Conservation (phyloP, 2,113 vertebrate genomes). For the Rhea americana region DNA sequence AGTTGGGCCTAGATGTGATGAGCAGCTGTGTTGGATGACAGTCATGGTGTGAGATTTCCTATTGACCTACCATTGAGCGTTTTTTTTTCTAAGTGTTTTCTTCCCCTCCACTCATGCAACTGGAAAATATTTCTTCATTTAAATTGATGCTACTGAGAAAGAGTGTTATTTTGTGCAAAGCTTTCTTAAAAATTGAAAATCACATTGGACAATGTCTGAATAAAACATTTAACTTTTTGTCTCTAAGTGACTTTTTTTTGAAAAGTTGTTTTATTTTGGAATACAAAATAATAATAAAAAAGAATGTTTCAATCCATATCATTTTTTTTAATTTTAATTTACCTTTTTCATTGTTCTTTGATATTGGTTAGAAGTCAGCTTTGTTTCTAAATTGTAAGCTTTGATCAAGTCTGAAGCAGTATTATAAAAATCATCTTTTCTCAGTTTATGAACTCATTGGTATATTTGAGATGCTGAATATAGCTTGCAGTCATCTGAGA, state of each 20-base stretch:
- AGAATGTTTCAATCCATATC: not conserved
- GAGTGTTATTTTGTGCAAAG: not conserved
- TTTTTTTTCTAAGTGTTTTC: not conserved
- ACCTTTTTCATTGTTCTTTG: not conserved
- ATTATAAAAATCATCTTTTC: rapidly evolving
- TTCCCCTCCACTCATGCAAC: not conserved
- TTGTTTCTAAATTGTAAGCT: not conserved
- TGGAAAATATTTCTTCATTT: not conserved
- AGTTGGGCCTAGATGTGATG: not conserved
- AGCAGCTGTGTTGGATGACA: not conserved
- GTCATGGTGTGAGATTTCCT: not conserved
- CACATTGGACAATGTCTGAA: not conserved
- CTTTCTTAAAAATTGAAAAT: not conserved
- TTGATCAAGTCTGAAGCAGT: not conserved
- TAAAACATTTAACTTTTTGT: not conserved
- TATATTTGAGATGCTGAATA: not conserved
- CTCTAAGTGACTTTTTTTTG: not conserved
- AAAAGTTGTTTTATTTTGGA: not conserved
- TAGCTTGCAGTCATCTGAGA: not conserved
- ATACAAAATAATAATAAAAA: not conserved
- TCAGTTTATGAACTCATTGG: not conserved
- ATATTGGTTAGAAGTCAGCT: not conserved
- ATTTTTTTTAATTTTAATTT: not conserved
- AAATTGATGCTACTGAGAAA: not conserved
- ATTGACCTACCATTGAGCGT: not conserved